Conservation (phyloP, 2,888 invertebrate genomes). For the Endotricha flammealis region DNA sequence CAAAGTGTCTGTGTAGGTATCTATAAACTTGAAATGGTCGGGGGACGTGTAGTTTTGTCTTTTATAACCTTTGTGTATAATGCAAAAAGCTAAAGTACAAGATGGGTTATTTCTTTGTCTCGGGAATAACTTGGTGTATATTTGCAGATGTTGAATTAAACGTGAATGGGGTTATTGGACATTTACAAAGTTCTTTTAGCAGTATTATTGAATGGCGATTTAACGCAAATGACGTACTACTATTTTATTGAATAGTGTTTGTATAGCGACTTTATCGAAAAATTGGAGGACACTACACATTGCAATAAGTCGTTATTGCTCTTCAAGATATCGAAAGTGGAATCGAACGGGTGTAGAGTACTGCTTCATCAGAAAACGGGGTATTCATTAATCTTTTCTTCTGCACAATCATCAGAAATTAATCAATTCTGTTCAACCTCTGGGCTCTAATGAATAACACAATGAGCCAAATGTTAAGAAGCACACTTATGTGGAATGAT, state of each 20-base stretch:
- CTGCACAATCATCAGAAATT: constrained; percentile 54
- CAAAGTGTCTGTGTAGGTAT: constrained; percentile 32
- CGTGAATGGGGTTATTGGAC: too few relatives aligned
- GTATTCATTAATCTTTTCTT: constrained; percentile 47
- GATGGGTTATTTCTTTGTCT: neutral
- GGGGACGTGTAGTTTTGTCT: constrained; percentile 21
- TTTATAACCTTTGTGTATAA: constrained; percentile 3
- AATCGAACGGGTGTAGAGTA: too few relatives aligned
- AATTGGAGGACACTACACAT: too few relatives aligned
- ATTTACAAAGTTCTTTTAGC: too few relatives aligned
- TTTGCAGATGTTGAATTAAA: too few relatives aligned
- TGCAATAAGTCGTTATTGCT: too few relatives aligned
- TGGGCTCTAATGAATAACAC: constrained; percentile 45
- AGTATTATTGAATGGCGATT: too few relatives aligned
- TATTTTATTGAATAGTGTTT: too few relatives aligned
- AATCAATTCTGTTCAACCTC: constrained; percentile 50
- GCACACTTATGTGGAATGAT: constrained; percentile 4
- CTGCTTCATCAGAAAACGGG: constrained; percentile 6
- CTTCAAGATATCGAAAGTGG: too few relatives aligned
- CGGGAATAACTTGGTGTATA: too few relatives aligned
- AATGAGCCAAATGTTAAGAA: constrained; percentile 35
- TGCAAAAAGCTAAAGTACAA: neutral
- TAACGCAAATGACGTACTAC: too few relatives aligned
- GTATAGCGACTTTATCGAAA: too few relatives aligned
- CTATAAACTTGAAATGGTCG: constrained; percentile 26